Evolutionary conservation across 1,140 invertebrate genomes (phyloP).

Genomic region (Drosophila sp.): DNA sequence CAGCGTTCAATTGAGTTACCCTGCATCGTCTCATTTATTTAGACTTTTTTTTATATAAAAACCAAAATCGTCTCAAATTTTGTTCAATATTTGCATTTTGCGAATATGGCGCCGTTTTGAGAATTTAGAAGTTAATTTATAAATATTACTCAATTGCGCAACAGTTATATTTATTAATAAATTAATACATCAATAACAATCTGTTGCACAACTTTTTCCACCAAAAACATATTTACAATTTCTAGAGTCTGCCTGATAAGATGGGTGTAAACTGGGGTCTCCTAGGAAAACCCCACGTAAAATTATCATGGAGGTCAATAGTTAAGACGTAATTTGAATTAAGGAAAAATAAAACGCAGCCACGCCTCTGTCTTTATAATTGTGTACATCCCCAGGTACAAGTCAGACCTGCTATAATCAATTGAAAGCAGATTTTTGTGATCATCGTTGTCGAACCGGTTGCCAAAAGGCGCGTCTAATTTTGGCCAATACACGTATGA

Average conservation of each 20-base stretch:
- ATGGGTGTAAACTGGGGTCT: constrained; percentile 8
- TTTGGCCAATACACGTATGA: constrained; percentile 19
- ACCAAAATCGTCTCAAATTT: constrained; percentile 16
- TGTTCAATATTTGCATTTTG: constrained; percentile 9
- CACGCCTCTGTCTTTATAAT: neutral
- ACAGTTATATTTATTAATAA: constrained; percentile 4
- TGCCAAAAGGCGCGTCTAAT: constrained; percentile 21
- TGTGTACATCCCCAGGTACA: neutral
- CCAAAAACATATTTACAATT: neutral
- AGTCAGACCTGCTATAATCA: constrained; percentile 1
- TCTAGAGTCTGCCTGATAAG: constrained; percentile 32
- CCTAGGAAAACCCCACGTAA: constrained; percentile 15
- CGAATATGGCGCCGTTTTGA: neutral
- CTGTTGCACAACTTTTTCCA: constrained; percentile 33
- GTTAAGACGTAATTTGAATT: constrained; percentile 3
- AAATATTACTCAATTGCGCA: constrained; percentile 37
- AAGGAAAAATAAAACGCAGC: neutral
- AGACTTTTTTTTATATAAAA: neutral
- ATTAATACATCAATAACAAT: constrained; percentile 33
- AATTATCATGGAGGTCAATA: constrained; percentile 26
- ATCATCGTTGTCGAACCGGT: constrained; percentile 19
- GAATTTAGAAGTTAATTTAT: constrained; percentile 14
- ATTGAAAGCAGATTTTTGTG: neutral
- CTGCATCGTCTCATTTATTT: neutral
- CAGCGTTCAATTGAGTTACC: constrained; percentile 22